Evolutionary conservation across 2,888 invertebrate genomes (phyloP).

Genomic region (Kuschelorhynchus macadamiae): DNA sequence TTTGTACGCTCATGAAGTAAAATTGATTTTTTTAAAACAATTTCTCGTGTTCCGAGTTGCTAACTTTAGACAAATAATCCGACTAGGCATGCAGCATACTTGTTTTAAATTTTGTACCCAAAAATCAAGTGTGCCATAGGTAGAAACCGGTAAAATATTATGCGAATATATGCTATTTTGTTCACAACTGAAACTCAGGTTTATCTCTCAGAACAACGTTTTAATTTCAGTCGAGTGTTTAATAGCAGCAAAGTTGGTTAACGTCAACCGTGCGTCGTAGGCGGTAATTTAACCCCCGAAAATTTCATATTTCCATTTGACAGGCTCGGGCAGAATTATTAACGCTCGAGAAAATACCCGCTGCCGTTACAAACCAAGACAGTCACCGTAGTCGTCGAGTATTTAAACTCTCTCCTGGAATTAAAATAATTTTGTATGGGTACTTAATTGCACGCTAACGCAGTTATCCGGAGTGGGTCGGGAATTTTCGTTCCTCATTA

Average conservation of each 20-base stretch:
- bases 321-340: constrained; percentile 24
- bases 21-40: too few relatives aligned
- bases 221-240: constrained; percentile 1
- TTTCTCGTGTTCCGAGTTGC: too few relatives aligned
- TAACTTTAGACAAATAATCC: too few relatives aligned
- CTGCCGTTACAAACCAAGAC: constrained; percentile 19
- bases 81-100: too few relatives aligned
- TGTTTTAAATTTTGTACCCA: too few relatives aligned
- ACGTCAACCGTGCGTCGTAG: constrained; percentile 3
- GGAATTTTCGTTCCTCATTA: constrained; percentile 10
- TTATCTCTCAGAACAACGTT: constrained; percentile 1
- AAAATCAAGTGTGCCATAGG: too few relatives aligned
- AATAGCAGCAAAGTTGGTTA: not conserved
- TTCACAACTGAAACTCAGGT: too few relatives aligned
- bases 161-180: too few relatives aligned
- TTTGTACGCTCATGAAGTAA: too few relatives aligned
- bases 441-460: constrained; percentile 23
- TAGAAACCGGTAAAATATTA: too few relatives aligned
- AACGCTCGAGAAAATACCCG: constrained; percentile 24
- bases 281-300: constrained; percentile 8
- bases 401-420: constrained; percentile 19
- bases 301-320: constrained; percentile 29
- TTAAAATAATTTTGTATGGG: constrained; percentile 24
- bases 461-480: constrained; percentile 9
- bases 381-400: constrained; percentile 20